Evolutionary conservation across 2,888 invertebrate genomes (phyloP).

Genomic region (Dimorphilus gyrociliatus): DNA sequence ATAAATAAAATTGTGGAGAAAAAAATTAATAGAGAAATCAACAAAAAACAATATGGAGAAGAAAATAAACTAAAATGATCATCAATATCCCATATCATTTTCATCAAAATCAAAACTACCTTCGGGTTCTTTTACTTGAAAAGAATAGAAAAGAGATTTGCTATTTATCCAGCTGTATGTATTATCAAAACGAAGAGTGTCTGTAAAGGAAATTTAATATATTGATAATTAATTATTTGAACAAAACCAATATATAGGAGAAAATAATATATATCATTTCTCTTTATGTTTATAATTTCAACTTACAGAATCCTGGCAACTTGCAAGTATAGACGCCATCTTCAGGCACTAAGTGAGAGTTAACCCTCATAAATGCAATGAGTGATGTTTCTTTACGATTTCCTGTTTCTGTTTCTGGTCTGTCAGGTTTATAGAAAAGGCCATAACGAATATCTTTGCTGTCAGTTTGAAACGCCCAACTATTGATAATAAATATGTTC

Average conservation of each 20-base stretch:
- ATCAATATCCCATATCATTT: too few relatives aligned
- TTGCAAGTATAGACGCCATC: background rate
- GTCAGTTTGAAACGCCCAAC: conserved; percentile 75
- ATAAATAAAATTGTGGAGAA: too few relatives aligned
- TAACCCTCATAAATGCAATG: background rate
- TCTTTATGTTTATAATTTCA: background rate
- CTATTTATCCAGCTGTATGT: conserved; percentile 2
- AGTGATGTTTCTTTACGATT: too few relatives aligned
- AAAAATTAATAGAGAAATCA: too few relatives aligned
- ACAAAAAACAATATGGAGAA: too few relatives aligned
- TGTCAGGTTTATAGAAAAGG: conserved; percentile 43
- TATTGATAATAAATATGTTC: too few relatives aligned
- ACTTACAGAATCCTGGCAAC: conserved; percentile 1
- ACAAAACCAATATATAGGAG: too few relatives aligned
- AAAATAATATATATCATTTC: background rate
- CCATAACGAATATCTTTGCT: conserved; percentile 75
- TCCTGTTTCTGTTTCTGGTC: too few relatives aligned
- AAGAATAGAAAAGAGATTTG: background rate
- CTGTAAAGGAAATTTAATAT: conserved; percentile 1
- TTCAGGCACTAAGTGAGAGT: conserved; percentile 1
- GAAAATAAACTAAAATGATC: too few relatives aligned
- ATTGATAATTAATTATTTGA: too few relatives aligned
- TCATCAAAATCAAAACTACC: too few relatives aligned
- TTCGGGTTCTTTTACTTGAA: background rate
- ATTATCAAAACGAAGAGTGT: conserved; percentile 3